These are phyloP conservation scores for Notodonta ziczac DNA, from an alignment of 2,888 invertebrate species.

Conservation along the genomic window DNA sequence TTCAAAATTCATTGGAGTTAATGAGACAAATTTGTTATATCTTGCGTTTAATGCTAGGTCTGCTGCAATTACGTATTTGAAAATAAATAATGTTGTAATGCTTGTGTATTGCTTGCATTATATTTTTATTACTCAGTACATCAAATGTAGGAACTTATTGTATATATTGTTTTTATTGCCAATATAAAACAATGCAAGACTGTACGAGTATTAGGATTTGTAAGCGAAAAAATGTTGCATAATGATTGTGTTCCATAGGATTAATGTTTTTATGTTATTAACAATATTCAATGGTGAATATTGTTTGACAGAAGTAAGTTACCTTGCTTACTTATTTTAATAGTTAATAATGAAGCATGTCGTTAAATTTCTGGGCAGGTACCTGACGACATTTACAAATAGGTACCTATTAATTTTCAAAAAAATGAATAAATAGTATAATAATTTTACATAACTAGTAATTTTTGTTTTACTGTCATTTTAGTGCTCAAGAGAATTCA, in stretches of 20 bases:
- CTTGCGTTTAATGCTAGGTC: no score
- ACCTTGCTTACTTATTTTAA: background rate
- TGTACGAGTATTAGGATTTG: constrained; percentile 30
- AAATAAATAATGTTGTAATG: no score
- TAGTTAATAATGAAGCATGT: no score
- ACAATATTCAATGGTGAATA: constrained; percentile 24
- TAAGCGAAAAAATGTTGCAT: constrained; percentile 11
- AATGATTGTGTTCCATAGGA: constrained; percentile 23
- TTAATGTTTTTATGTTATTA: constrained; percentile 16
- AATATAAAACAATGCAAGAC: constrained; percentile 26
- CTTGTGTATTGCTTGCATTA: no score
- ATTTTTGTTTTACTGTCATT: background rate
- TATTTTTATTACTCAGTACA: constrained; percentile 9
- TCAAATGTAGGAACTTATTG: constrained; percentile 10
- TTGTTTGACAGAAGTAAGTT: constrained; percentile 30
- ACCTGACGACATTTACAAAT: no score
- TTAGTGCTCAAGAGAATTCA: background rate
- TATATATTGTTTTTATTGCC: constrained; percentile 10
- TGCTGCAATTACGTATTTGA: no score
- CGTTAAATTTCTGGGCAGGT: no score
- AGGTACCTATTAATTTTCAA: no score
- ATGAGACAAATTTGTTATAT: no score
- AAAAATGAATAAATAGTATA: no score
- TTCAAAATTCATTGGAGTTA: no score
- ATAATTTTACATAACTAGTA: no score